Evolutionary conservation across 2,113 vertebrate genomes (phyloP).

Genomic region (Fregetta grallaria): DNA sequence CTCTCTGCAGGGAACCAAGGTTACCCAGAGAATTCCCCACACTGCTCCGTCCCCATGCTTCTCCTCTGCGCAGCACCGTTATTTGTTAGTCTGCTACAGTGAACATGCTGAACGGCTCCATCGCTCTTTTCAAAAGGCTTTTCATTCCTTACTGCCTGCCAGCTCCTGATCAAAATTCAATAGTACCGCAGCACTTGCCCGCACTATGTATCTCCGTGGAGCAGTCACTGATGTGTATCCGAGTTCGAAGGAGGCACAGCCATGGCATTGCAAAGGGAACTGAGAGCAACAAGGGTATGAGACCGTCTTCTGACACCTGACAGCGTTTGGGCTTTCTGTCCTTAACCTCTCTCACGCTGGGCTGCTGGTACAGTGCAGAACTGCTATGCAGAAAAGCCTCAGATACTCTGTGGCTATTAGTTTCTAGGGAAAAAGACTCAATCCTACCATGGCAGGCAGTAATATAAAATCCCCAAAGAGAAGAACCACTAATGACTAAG

Average conservation of each 20-base stretch:
- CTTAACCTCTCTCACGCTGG: neutral
- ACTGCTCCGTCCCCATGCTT: rapidly evolving
- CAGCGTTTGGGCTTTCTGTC: neutral
- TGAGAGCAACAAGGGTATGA: neutral
- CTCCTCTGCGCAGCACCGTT: neutral
- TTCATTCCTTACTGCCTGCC: neutral
- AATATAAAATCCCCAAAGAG: neutral
- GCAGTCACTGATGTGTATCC: neutral
- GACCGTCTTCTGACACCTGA: neutral
- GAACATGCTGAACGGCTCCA: neutral
- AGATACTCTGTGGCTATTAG: neutral
- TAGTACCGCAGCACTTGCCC: neutral
- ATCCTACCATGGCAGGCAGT: neutral
- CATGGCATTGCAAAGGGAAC: neutral
- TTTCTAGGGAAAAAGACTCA: neutral
- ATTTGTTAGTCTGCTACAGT: neutral
- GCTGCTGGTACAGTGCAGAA: neutral
- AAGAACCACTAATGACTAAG: neutral
- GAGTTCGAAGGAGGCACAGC: neutral
- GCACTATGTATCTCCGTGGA: neutral
- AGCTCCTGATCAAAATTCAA: conserved; percentile 28
- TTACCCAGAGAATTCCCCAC: neutral
- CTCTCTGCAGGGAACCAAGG: neutral
- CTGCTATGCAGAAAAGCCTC: neutral
- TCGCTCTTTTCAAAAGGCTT: neutral